Evolutionary conservation across 2,888 invertebrate species (phyloP), one percentile per base, ranked within the genome.

Genomic region (Syrista parreyssii): DNA sequence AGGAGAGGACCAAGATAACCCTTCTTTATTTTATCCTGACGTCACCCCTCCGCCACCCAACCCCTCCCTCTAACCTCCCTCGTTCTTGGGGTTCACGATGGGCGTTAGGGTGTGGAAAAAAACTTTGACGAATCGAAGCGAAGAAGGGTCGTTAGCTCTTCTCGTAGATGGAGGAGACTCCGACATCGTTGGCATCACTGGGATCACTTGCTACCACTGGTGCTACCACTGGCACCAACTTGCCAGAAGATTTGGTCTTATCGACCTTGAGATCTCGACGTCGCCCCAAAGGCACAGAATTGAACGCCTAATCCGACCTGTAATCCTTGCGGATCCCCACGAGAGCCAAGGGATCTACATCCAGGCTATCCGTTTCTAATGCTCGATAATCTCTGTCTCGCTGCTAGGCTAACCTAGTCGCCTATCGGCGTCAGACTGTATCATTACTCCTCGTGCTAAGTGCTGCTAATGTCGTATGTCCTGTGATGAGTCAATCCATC

Each of bases 321-420:
- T 88, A 88, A 88, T 87, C 88, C 87, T 85, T 86, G 82, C 86
- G 84, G 86, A 87, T 88, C 87, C 86, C 81, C 77, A n/a, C 82
- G 73, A 40, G 69, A 68, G 78, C 12, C 33, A 74, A 79, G 81
- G 82, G 83, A 82, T 84, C 81, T 80, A 79, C 83, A 79, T 80
- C 85, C 82, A 79, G 82, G 79, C 85, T 86, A 86, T 87, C 86
- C 83, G 87, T 88, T 87, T 85, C 86, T 86, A 85, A 86, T 86
- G 85, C 83, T 80, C 76, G 76, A 75, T 86, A 86, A 87, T 86
- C 86, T 85, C 86, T 85, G 33, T 74, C 55, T 72, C n/a, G 30
- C 32, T 32, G 71, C 34, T 4, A 55, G 77, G 76, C 76, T 78
- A 55, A 33, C 71, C 69, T 78, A 82, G 80, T 84, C 83, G 82